phyloP scores from a whole-genome alignment of 2,888 invertebrate genomes.

The Enchytraeus crypticus region DNA sequence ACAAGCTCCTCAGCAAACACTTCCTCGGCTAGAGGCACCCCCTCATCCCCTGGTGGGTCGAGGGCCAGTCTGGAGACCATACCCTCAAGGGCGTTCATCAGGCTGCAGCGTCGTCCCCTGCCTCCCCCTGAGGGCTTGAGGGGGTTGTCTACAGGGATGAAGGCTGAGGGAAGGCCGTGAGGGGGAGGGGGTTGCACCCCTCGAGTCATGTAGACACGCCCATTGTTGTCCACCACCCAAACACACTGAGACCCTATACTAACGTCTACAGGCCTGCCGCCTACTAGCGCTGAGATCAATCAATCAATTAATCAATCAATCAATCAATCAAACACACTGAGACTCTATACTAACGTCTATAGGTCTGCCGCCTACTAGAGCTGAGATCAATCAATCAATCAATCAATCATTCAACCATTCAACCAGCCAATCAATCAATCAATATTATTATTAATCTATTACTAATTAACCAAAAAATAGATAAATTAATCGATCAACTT shows the following conservation, averaged over 20 bases:
- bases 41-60: background rate
- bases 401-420: too few species aligned
- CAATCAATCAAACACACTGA: too few species aligned
- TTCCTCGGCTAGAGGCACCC: background rate
- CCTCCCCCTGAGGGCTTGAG: background rate
- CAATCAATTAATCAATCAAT: too few species aligned
- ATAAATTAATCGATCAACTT: too few species aligned
- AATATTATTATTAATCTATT: too few species aligned
- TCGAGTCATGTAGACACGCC: background rate
- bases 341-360: too few species aligned
- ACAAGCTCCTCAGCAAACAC: background rate
- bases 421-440: too few species aligned
- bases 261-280: background rate
- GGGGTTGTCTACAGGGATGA: background rate
- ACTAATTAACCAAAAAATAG: too few species aligned
- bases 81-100: background rate
- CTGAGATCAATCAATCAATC: too few species aligned
- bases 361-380: too few species aligned
- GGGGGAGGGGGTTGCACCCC: background rate
- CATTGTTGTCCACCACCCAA: constrained; percentile 1
- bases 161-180: background rate
- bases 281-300: background rate
- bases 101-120: background rate
- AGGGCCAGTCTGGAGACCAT: background rate
- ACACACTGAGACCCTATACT: background rate